These are phyloP conservation scores for Liodrosophila aerea DNA, from an alignment of 2,888 invertebrate species.

Conservation along the genomic window DNA sequence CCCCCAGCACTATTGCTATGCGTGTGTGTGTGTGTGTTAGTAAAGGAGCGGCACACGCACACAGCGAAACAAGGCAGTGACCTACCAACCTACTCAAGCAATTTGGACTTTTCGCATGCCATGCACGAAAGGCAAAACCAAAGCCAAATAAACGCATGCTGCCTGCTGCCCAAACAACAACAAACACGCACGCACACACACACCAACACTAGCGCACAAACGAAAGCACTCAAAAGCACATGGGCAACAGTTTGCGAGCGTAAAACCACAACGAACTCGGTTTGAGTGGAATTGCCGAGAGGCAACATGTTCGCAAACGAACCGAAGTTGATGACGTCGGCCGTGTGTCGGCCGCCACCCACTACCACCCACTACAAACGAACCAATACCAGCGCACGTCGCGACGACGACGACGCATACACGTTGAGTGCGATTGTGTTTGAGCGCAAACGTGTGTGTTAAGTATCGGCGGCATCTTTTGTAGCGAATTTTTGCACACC, in stretches of 20 bases:
- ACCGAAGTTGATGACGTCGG: constrained; percentile 48
- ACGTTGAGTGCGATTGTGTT: constrained; percentile 57
- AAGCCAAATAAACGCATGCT: constrained; percentile 32
- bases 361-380: constrained; percentile 3
- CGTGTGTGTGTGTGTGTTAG: constrained; percentile 8
- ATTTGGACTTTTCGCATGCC: constrained; percentile 40
- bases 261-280: constrained; percentile 11
- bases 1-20: background rate
- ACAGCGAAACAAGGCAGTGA: constrained; percentile 52
- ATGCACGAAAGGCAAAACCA: constrained; percentile 54
- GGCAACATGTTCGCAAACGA: constrained; percentile 50
- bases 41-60: constrained; percentile 26
- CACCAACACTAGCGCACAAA: background rate
- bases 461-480: constrained; percentile 65
- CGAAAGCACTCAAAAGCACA: background rate
- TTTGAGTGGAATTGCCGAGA: constrained; percentile 37
- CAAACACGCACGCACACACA: constrained; percentile 5
- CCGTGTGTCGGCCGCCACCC: too few relatives aligned
- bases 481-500: constrained; percentile 61
- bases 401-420: constrained; percentile 25
- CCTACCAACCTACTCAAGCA: constrained; percentile 72
- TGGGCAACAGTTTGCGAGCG: constrained; percentile 67
- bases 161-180: constrained; percentile 30
- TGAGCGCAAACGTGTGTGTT: constrained; percentile 48
- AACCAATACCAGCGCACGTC: constrained; percentile 3